These are phyloP conservation scores for Eupithecia inturbata DNA, from an alignment of 2,888 invertebrate genomes.

Conservation along the genomic window DNA sequence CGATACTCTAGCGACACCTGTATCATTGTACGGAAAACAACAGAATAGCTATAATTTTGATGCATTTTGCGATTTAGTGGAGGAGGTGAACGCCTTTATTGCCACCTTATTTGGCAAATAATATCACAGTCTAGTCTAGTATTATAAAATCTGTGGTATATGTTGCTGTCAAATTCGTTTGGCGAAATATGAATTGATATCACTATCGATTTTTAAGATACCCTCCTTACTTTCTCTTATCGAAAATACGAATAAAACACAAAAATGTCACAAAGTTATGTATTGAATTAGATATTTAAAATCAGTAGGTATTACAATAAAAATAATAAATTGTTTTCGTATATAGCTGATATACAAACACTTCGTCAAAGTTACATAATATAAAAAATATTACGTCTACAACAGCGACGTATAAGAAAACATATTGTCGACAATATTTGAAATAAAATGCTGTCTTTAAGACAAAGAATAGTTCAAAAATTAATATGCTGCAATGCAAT, in stretches of 20 bases:
- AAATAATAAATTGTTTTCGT: not conserved
- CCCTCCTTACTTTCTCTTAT: too few species aligned
- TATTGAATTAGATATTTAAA: constrained; percentile 50
- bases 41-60: too few species aligned
- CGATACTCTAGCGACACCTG: too few species aligned
- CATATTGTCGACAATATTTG: not conserved
- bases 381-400: not conserved
- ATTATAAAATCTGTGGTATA: too few species aligned
- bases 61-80: too few species aligned
- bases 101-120: too few species aligned
- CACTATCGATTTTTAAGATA: not conserved
- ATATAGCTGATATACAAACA: constrained; percentile 3
- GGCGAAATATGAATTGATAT: too few species aligned
- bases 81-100: too few species aligned
- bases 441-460: constrained; percentile 1
- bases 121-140: too few species aligned
- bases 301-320: not conserved
- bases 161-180: too few species aligned
- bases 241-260: constrained; percentile 55
- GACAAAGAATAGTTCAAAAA: not conserved
- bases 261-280: constrained; percentile 64
- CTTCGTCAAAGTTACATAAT: not conserved
- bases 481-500: not conserved
- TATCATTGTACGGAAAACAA: too few species aligned
- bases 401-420: not conserved